phyloP scores from a whole-genome alignment of 1,140 invertebrate genomes.

The Lepidostoma basale region DNA sequence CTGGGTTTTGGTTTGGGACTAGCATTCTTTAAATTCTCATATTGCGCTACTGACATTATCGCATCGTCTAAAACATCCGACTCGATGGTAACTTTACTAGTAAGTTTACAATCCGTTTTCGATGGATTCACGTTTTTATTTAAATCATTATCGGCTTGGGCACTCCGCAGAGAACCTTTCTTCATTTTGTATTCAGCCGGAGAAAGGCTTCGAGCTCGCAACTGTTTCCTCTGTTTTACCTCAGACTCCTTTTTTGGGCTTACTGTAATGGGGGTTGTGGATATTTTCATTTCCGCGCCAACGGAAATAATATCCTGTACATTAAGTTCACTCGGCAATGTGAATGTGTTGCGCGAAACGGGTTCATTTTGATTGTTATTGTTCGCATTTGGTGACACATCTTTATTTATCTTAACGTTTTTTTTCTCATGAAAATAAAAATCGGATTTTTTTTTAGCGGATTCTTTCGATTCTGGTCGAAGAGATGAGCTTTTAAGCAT shows the following conservation, averaged over 20 bases:
- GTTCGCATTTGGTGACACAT: not conserved
- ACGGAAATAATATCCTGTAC: constrained; percentile 54
- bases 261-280: constrained; percentile 57
- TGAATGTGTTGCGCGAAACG: too few relatives aligned
- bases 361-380: constrained; percentile 4
- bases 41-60: not conserved
- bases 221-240: constrained; percentile 56
- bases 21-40: not conserved
- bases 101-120: too few relatives aligned
- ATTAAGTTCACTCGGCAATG: too few relatives aligned
- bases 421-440: constrained; percentile 4
- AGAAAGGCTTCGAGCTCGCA: constrained; percentile 54
- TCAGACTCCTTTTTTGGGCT: constrained; percentile 60
- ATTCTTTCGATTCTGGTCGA: not conserved
- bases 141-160: not conserved
- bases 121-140: not conserved
- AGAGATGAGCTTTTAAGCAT: not conserved
- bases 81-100: too few relatives aligned
- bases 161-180: not conserved
- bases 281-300: constrained; percentile 58
- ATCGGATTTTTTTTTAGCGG: not conserved
- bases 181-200: constrained; percentile 28
- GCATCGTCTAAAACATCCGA: not conserved
- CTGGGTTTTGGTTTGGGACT: constrained; percentile 46
- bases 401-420: not conserved